Evolutionary conservation across 2,113 vertebrate genomes (phyloP), one percentile per base, ranked within the genome.

Genomic region (Henicopernis longicauda): DNA sequence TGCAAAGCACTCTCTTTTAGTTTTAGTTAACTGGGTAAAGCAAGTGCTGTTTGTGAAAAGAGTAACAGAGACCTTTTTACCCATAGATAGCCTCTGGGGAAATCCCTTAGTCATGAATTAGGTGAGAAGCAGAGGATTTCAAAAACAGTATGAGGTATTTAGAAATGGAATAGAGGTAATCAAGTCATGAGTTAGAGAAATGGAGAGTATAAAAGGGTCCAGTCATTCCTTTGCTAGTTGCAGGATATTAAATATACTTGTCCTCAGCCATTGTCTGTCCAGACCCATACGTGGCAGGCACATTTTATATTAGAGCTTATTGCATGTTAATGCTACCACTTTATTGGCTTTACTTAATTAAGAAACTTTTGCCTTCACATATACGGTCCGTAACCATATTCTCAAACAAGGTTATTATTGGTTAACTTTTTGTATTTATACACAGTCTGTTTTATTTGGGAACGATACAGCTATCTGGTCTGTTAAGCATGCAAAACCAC

Each of bases 51-150:
- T 98, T 96, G 54, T 97, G 89, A 96, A 93, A 95, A 96, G n/a
- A 90, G 36, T 80, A 84, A 31, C 65, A 78, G 66, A 90, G 92
- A 86, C 62, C 78, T 97, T 96, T 95, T 87, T 89, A 85, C 81
- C 86, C 78, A 71, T 83, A 38, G 69, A 82, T 92, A 96, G 96
- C 66, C 95, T 97, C 90, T 94, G 95, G 95, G 97, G 90, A 95
- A 97, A 97, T 97, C 93, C 97, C 95, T 97, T 86, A 92, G 86
- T 97, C 97, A 97, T 97, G 88, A 95, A 90, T 95, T 89, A 96
- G 93, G 73, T 95, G 84, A 92, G 88, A 89, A 93, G 89, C 94
- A 93, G 92, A 82, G 67, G 95, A 61, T 97, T 98, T 97, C 58
- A 96, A 97, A 95, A 84, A 10, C 74, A 78, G 31, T 58, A 49